These are phyloP conservation scores for Polypedilum pembai DNA, from an alignment of 1,140 invertebrate species.

Conservation along the genomic window DNA sequence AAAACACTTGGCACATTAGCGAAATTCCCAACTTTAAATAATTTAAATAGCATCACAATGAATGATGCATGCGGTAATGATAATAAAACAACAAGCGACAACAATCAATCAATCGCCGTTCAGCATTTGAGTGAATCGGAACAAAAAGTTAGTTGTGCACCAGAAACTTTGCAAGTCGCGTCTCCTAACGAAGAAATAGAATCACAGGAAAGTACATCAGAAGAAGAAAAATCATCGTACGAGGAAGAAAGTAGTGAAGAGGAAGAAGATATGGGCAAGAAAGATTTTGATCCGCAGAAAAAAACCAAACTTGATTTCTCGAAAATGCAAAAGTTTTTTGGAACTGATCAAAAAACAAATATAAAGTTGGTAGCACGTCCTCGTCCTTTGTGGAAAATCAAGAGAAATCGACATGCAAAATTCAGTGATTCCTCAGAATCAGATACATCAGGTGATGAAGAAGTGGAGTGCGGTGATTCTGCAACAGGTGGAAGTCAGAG, in stretches of 20 bases:
- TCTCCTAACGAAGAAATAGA: neutral
- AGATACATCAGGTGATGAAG: constrained; percentile 31
- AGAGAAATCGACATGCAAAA: constrained; percentile 41
- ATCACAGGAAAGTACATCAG: neutral
- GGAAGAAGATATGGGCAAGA: constrained; percentile 35
- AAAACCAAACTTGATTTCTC: constrained; percentile 38
- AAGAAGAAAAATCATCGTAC: constrained; percentile 23
- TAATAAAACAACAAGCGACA: constrained; percentile 21
- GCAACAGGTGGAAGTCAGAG: constrained; percentile 31
- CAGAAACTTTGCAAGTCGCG: neutral
- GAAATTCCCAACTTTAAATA: constrained; percentile 25
- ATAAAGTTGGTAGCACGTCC: constrained; percentile 51
- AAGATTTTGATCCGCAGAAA: constrained; percentile 38
- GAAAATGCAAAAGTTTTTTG: constrained; percentile 41
- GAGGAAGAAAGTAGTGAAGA: constrained; percentile 24
- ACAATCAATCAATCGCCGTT: neutral
- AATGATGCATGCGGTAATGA: neutral
- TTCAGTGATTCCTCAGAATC: constrained; percentile 31
- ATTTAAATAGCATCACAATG: constrained; percentile 23
- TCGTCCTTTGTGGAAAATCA: constrained; percentile 49
- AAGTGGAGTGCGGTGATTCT: constrained; percentile 38
- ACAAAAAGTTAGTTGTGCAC: neutral
- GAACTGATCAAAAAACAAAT: constrained; percentile 49
- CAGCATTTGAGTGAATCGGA: neutral
- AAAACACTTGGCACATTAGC: constrained; percentile 17